Evolutionary conservation across 2,888 invertebrate genomes (phyloP), one percentile per base, ranked within the genome.

Genomic region (Hydriomena furcata): DNA sequence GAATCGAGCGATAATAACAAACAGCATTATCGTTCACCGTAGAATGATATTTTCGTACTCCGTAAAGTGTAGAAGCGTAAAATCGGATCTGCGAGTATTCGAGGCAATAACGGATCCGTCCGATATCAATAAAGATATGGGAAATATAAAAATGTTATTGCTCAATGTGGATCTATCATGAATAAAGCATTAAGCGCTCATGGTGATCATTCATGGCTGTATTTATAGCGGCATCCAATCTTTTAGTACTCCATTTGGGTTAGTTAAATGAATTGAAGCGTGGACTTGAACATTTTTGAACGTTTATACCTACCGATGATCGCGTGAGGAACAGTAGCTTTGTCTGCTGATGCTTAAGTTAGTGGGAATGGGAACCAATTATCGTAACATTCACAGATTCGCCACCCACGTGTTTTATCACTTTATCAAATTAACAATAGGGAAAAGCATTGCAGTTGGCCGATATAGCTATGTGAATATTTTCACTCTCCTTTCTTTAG

Each of bases 81-180:
- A 52, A 52, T 50, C 46, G 42, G 38, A 42, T 46, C 42, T 47
- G 27, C 31, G 47, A 49, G 52, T 55, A 55, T 52, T 44, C 47
- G 11, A 37, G 36, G 41, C 47, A 50, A 50, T 40, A 31, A 36
- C 45, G 28, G 28, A 23, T 25, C 13, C 36, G 51, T 35, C 36
- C 51, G 51, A 55, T 52, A 43, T 49, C 55, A 46, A 46, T 55
- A 55, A 49, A 46, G 49, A 55, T 55, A 49, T 49, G 42, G 49
- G 48, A 45, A 38, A 42, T 43, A 52, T 55, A 49, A 52, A 51
- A 49, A 42, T 44, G 50, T 52, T 52, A 52, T 52, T 52, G 49
- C 56, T 46, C 52, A 49, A 55, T 56, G 56, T 48, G 48, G 41
- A 42, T 34, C 50, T 23, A 31, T 24, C 28, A 47, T 37, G 50